Base-by-base conservation (phyloP, 2,888 invertebrate species). In the Molorchus minor region DNA sequence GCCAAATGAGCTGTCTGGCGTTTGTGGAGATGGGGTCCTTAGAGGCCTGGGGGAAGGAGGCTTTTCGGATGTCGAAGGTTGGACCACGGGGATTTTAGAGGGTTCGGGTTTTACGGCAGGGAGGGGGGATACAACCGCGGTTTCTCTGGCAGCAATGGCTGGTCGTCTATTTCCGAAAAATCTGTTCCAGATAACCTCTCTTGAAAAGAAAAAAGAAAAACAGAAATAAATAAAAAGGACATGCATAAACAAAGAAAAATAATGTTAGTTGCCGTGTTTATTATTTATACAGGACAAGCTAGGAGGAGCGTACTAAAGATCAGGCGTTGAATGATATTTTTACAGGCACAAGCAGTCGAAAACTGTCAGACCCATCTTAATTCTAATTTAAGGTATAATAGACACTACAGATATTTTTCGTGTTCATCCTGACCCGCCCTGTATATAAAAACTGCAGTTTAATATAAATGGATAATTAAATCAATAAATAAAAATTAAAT, bases 151-250 rank as follows among this genome's bases (percentile, higher is more conserved):
- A 19, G 64, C 54, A 45, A 44, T 30, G 13, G 66, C 30, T 8
- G 43, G 16, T 36, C 4, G 52, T 19, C 62, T 70, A 62, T 71
- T 71, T 62, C 64, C 54, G 41, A 61, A 61, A 15, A 73, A 40
- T 62, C 70, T 75, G 52, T 72, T 71, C 71, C 62, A 65, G 54
- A 74, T 70, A 60, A 66, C 60, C 46, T 75, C 70, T 73, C 77
- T 77, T 75, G 55, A 73, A 74, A 62, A 64, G 64, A 69, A 71
- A 68, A 63, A 64, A 65, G 62, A 68, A 65, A 68, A 66, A 69
- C 16, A 68, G n/a, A 65, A 62, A 51, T 52, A 62, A 65, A 68
- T 17, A 46, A 33, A 43, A 54, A 20, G n/a, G n/a, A 19, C 44
- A 30, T 44, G 57, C 43, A 57, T 38, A 38, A 10, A 4, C 7